Percentiles rank a stretch among this genome's conserved stretches.
Conservation (phyloP, 2,888 invertebrate species). For the Micoletzkya japonica region DNA sequence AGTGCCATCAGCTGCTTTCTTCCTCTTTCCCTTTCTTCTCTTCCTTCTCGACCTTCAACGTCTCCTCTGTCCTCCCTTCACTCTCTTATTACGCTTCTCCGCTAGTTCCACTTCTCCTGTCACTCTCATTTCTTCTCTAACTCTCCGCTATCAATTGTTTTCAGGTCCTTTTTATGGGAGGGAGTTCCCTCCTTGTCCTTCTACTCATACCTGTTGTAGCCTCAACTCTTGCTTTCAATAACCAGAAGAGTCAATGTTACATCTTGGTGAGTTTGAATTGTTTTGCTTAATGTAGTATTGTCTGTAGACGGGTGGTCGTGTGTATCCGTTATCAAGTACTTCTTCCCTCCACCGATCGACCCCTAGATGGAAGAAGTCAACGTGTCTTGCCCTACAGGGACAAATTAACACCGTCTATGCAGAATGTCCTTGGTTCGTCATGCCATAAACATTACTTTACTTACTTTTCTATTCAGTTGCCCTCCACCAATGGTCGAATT, state of each 20-base stretch:
- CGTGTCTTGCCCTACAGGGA: constrained; percentile 13
- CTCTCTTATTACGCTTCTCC: not conserved
- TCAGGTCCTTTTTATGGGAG: not conserved
- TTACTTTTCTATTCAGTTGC: constrained; percentile 13
- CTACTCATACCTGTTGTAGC: too few species aligned
- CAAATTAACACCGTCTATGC: constrained; percentile 21
- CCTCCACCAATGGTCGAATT: constrained; percentile 13
- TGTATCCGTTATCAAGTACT: constrained; percentile 7
- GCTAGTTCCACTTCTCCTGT: constrained; percentile 13
- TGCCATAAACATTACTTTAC: too few species aligned
- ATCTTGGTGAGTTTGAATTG: too few species aligned
- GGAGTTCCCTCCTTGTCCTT: not conserved
- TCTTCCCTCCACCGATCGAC: constrained; percentile 7
- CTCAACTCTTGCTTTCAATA: too few species aligned
- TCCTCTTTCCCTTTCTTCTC: not conserved
- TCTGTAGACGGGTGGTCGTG: constrained; percentile 6
- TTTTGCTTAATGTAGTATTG: too few species aligned
- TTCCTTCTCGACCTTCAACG: not conserved
- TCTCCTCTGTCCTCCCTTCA: too few species aligned
- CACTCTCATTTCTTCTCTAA: constrained; percentile 3
- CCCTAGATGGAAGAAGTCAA: constrained; percentile 22
- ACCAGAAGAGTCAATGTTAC: too few species aligned
- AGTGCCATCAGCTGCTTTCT: too few species aligned
- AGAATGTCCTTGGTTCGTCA: constrained; percentile 19
- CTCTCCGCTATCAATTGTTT: not conserved